phyloP scores from a whole-genome alignment of 2,888 invertebrate species.

The Eledona agricola region DNA sequence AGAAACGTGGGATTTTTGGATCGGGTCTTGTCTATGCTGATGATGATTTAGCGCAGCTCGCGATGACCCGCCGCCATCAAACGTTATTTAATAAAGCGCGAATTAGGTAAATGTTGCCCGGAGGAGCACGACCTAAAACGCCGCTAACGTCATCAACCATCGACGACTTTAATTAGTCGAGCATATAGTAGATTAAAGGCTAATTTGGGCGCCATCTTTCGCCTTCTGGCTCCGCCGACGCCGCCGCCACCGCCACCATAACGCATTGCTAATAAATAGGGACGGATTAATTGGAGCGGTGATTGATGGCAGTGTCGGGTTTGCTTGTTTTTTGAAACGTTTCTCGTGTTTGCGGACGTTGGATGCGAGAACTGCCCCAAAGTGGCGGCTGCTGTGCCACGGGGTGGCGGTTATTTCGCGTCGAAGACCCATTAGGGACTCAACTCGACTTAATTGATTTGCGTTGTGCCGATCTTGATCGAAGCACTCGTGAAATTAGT shows the following conservation, averaged over 20 bases:
- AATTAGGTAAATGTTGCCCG: slow-evolving; percentile 41
- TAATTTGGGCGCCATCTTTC: slow-evolving; percentile 39
- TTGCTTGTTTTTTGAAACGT: slow-evolving; percentile 41
- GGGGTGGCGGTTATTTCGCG: slow-evolving; percentile 18
- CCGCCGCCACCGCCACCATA: slow-evolving; percentile 3
- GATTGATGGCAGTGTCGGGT: slow-evolving; percentile 38
- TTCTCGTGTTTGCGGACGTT: slow-evolving; percentile 34
- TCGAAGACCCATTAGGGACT: no score
- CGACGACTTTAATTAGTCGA: slow-evolving; percentile 44
- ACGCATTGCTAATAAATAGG: slow-evolving; percentile 26
- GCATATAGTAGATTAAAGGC: slow-evolving; percentile 41
- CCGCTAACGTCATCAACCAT: slow-evolving; percentile 41
- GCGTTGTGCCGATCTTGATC: no score
- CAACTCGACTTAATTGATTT: no score
- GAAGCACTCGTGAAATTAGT: no score
- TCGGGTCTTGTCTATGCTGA: no score
- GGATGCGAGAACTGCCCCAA: slow-evolving; percentile 13
- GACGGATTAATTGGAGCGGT: slow-evolving; percentile 41
- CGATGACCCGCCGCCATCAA: slow-evolving; percentile 28
- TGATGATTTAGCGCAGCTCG: slow-evolving; percentile 18
- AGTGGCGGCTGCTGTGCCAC: no score
- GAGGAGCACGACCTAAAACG: slow-evolving; percentile 38
- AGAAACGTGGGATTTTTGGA: neutral
- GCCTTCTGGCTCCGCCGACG: slow-evolving; percentile 37
- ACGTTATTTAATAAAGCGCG: slow-evolving; percentile 41